Evolutionary conservation across 2,113 vertebrate genomes (phyloP), one percentile per base, ranked within the genome.

Genomic region (Microcebus tavaratra): DNA sequence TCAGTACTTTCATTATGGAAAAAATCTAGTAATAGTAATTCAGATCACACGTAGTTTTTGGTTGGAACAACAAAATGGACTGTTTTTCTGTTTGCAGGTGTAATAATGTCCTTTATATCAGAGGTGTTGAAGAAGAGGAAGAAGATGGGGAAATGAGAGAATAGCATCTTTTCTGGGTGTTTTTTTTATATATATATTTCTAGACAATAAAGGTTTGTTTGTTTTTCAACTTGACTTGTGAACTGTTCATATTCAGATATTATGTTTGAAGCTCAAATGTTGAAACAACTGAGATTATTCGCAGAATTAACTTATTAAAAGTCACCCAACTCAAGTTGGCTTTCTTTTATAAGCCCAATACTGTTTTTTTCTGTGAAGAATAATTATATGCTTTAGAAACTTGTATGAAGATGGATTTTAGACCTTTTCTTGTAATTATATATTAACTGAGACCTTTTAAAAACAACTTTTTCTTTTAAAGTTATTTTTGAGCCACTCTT

Each of bases 71-170:
- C 45, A 96, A 92, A 97, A 90, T 65, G 53, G 8, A 86, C 61
- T 96, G 3, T 97, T 72, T 65, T 98, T 98, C 65, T 97, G 0
- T 96, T 97, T 97, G 36, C 98, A 99, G 99, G 98, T 99, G 99
- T 98, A 99, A 99, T 98, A 99, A 99, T 79, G 99, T 99, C 92
- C 98, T 99, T 98, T 99, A 99, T 98, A 99, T 99, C 98, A 98
- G 99, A 98, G 99, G 99, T 48, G 99, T 99, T 85, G 99, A 99
- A 98, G 99, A 99, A 96, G 99, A 99, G 86, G 99, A 99, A 97
- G 99, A 99, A 98, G 99, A 99, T 83, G 99, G 99, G 97, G 99
- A 99, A 98, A 99, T 99, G 99, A 99, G 99, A 98, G 99, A 99
- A 98, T 99, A 99, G 98, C 61, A 65, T 95, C 87, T 97, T 97